Conservation (phyloP, 2,113 vertebrate species). For the Spea multiplicata region DNA sequence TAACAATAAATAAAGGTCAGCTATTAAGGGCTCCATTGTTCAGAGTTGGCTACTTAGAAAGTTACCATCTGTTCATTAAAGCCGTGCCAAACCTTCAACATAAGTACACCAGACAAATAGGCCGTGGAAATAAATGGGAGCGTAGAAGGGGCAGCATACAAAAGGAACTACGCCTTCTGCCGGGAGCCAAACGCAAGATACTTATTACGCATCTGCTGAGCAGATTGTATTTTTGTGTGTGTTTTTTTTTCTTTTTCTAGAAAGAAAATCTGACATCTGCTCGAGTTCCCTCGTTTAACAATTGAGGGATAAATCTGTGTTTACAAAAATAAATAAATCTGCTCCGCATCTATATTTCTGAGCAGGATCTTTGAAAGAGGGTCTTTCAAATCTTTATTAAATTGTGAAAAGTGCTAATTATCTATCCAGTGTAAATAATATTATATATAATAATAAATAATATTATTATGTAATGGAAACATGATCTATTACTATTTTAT, state of each 20-base stretch:
- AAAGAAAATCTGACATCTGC: constrained; percentile 34
- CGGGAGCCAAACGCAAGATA: constrained; percentile 19
- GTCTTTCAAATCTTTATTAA: no score
- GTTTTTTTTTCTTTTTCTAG: constrained; percentile 9
- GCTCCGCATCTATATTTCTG: no score
- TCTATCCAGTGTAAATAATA: no score
- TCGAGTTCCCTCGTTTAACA: background rate
- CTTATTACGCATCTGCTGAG: constrained; percentile 47
- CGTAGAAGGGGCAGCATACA: constrained; percentile 35
- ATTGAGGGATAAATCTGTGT: background rate
- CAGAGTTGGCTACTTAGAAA: constrained; percentile 40
- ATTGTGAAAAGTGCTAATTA: no score
- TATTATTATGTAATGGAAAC: no score
- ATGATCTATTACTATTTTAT: no score
- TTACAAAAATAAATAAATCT: background rate
- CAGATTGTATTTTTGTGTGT: constrained; percentile 4
- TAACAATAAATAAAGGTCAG: constrained; percentile 21
- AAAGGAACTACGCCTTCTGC: constrained; percentile 43
- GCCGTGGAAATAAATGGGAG: constrained; percentile 35
- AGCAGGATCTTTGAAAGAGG: no score
- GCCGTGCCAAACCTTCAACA: constrained; percentile 34
- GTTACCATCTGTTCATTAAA: constrained; percentile 50
- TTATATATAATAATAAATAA: no score
- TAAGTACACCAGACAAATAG: constrained; percentile 36
- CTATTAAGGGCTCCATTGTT: constrained; percentile 47